These are phyloP conservation scores for Donacobius atricapilla DNA, from an alignment of 2,113 vertebrate genomes.

Conservation along the genomic window DNA sequence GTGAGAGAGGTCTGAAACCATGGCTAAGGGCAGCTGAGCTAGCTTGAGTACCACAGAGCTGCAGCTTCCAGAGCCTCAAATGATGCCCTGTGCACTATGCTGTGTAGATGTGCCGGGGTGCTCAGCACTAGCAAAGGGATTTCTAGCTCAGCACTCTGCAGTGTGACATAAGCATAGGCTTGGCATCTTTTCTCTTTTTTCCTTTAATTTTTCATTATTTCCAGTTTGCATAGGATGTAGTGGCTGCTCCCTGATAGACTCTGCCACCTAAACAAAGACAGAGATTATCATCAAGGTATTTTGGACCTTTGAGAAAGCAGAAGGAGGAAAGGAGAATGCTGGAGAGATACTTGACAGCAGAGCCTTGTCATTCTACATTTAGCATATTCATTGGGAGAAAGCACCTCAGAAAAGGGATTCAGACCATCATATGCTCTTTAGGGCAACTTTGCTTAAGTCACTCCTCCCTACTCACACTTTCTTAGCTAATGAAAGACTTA, in stretches of 20 bases:
- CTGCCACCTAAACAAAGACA: not conserved
- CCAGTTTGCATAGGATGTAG: not conserved
- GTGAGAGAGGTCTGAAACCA: not conserved
- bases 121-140: not conserved
- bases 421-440: not conserved
- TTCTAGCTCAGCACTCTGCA: not conserved
- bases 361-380: not conserved
- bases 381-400: not conserved
- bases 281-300: not conserved
- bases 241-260: not conserved
- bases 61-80: not conserved
- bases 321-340: not conserved
- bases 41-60: not conserved
- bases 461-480: not conserved
- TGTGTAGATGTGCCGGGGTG: not conserved
- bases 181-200: not conserved
- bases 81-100: not conserved
- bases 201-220: not conserved
- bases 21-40: not conserved
- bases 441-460: not conserved
- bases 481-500: not conserved
- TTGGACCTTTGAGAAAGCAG: not conserved
- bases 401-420: not conserved
- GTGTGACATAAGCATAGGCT: not conserved
- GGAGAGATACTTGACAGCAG: not conserved